Base-by-base conservation (phyloP, 2,888 invertebrate species). In the Acleris laterana region DNA sequence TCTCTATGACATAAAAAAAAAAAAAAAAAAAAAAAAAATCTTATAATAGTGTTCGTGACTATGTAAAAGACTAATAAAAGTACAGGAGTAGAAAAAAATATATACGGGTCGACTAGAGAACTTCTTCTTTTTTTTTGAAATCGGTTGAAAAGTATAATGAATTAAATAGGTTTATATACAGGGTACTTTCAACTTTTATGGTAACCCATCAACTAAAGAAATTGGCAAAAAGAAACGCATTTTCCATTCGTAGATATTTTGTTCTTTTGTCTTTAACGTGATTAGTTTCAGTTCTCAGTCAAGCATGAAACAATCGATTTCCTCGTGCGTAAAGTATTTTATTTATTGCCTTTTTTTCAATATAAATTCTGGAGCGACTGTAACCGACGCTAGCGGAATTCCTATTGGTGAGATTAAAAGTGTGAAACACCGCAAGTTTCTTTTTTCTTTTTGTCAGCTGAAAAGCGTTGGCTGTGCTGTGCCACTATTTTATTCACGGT, bases 301-400 rank as follows among this genome's bases (percentile, higher is more conserved):
- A 75, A 72, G 77, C 75, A 77, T 71, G 74, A 82, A 81, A 77
- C 61, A 82, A 84, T 81, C 81, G 83, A 83, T 83, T 79, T 81
- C 77, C 71, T 72, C 76, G 76, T 78, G 77, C 78, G 80, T 72
- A 79, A 83, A 81, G 77, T 71, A 75, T 81, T 84, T 83, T 84
- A 85, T 85, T 85, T 86, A 84, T 80, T 75, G 76, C 71, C 70
- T 69, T 74, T 79, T 78, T 80, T 84, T 81, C 85, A 82, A 85
- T 85, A 84, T 80, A 84, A 83, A 84, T 85, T 84, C 79, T 82
- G 76, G 71, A 67, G 65, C 73, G 76, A 77, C 74, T 74, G 76
- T 76, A 72, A 74, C 77, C 76, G 74, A 75, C 76, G 77, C 73
- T 75, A 72, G 71, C 70, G 80, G 81, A 82, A 84, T 83, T 81